Base-by-base conservation (phyloP, 2,888 invertebrate genomes). In the Melanophora roralis region DNA sequence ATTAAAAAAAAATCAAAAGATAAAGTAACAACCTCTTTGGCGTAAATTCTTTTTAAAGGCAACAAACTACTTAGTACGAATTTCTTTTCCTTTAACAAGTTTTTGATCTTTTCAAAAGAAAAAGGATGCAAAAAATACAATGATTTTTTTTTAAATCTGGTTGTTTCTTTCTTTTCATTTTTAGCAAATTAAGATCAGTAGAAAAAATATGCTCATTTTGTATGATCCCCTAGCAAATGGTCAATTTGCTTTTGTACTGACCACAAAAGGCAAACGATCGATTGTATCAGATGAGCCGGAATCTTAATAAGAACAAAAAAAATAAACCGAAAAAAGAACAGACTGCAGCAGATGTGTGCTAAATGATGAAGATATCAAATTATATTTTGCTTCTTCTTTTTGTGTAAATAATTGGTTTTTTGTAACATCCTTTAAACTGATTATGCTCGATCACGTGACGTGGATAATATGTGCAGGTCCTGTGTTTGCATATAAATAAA, bases 191-290 rank as follows among this genome's bases (percentile, higher is more conserved):
- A 62, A 68, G 60, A 67, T 72, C 49, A 55, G 51, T 34, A 27
- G 34, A 27, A 53, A 47, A 16, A 7, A 27, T 49, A 38, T 60
- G 27, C 9, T n/a, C 11, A 38, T 57, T 69, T 47, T 47, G 47
- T 55, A 27, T 47, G 38, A 78, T 38, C 2, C 34, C 60, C 67
- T 32, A 27, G 49, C 72, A 78, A 78, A 78, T 78, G 78, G 72
- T 62, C 68, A 68, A 57, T 32, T 36, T 72, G 3, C 3, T 27
- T 67, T 60, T 55, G 40, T 76, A 7, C 32, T 78, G 78, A 78
- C 78, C 78, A 78, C 78, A 78, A 78, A 78, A 78, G 67, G 78
- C 78, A 67, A 78, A 57, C 23, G 27, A 27, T 45, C 45, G 55
- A 67, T 47, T n/a, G 49, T 62, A 60, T 72, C 49, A 51, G n/a